A percentile compares a stretch with the other conserved stretches of the same genome.
Conservation (phyloP, 2,888 invertebrate genomes). For the Heliothis peltigera region DNA sequence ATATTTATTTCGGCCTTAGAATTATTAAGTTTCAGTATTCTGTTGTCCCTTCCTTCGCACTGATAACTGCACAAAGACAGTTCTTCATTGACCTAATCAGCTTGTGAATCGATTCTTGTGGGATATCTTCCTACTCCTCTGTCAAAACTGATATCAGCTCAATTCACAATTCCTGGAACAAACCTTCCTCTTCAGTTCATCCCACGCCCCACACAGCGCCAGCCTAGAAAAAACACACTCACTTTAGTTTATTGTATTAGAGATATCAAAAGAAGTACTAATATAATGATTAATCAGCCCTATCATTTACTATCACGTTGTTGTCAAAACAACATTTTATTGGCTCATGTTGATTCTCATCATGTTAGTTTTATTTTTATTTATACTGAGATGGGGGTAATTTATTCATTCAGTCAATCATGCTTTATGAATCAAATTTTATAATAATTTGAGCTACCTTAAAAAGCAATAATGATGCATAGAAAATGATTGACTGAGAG, state of each 20-base stretch:
- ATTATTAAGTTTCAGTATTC: no score
- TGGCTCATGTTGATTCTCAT: conserved; percentile 84
- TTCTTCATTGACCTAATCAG: no score
- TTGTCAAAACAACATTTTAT: conserved; percentile 83
- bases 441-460: no score
- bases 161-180: no score
- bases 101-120: no score
- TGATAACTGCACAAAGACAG: no score
- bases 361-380: conserved; percentile 57
- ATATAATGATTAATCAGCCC: conserved; percentile 74
- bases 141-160: no score
- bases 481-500: conserved; percentile 4
- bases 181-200: neutral
- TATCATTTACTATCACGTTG: conserved; percentile 85
- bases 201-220: conserved; percentile 20
- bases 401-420: conserved; percentile 11
- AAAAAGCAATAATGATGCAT: neutral
- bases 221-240: conserved; percentile 17
- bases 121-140: no score
- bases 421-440: neutral
- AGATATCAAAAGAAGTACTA: neutral
- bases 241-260: neutral
- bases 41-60: no score
- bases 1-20: no score
- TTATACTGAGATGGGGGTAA: neutral